A percentile compares a stretch with the other conserved stretches of the same genome.
These are phyloP conservation scores for Epinephelus malabaricus DNA, from an alignment of 2,797 vertebrate genomes.

Conservation along the genomic window DNA sequence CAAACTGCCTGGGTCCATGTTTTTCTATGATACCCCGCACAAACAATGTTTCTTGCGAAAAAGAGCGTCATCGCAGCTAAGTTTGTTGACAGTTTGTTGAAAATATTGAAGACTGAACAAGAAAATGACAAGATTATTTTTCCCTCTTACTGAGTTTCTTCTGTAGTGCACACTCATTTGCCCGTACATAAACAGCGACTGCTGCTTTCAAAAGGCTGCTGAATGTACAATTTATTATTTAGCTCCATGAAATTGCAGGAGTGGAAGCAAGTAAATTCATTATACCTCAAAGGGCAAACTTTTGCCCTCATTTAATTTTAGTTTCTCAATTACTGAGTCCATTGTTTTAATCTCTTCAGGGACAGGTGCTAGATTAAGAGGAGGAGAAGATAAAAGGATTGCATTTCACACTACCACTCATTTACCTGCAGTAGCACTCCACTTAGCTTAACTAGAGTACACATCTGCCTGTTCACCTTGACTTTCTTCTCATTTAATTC, in stretches of 20 bases:
- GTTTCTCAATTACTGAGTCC: conserved; percentile 40
- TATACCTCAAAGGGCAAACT: conserved; percentile 44
- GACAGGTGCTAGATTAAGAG: conserved; percentile 46
- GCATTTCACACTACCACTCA: conserved; percentile 28
- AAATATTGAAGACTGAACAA: conserved; percentile 61
- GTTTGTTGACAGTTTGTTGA: conserved; percentile 73
- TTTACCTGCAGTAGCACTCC: conserved; percentile 35
- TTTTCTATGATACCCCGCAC: conserved; percentile 66
- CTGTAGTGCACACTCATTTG: conserved; percentile 16
- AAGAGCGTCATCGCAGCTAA: conserved; percentile 43
- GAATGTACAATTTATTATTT: conserved; percentile 39
- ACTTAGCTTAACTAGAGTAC: conserved; percentile 17
- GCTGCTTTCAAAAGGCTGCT: conserved; percentile 23
- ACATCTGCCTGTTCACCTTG: conserved; percentile 35
- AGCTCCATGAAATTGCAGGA: conserved; percentile 28
- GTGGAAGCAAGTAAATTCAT: conserved; percentile 28
- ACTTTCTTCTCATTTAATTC: conserved; percentile 28
- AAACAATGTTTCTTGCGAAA: conserved; percentile 64
- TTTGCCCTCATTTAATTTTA: conserved; percentile 40
- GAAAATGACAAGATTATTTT: conserved; percentile 56
- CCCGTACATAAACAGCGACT: conserved; percentile 45
- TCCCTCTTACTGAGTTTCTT: conserved; percentile 36
- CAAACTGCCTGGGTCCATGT: conserved; percentile 68
- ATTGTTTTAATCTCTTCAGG: conserved; percentile 49
- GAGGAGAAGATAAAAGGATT: conserved; percentile 42